Evolutionary conservation across 2,888 invertebrate species (phyloP).

Genomic region (Mimas tiliae): DNA sequence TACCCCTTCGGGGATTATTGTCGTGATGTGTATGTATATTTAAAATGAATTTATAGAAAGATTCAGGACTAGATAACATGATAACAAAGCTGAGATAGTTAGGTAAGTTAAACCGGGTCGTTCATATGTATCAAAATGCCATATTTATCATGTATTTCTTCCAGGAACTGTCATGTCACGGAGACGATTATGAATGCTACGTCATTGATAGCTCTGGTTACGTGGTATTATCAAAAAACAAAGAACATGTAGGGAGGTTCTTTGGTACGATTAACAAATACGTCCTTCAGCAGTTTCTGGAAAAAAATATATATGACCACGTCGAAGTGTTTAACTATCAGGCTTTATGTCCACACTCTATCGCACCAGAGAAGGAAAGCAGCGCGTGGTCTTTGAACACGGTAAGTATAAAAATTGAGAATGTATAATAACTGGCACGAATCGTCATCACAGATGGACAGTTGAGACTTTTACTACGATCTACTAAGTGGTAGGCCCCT

Average conservation of each 20-base stretch:
- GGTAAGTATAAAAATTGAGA: conserved; percentile 47
- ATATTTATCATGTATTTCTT: conserved; percentile 29
- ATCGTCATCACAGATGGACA: no score
- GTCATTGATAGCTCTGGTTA: conserved; percentile 97
- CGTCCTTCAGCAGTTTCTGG: conserved; percentile 90
- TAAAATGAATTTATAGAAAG: no score
- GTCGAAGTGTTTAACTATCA: conserved; percentile 94
- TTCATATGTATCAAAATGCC: no score
- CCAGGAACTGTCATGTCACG: conserved; percentile 73
- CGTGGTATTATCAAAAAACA: conserved; percentile 88
- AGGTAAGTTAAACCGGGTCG: no score
- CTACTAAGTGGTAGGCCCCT: no score
- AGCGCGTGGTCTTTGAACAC: conserved; percentile 61
- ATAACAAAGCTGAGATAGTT: no score
- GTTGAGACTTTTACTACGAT: no score
- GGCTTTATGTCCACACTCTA: conserved; percentile 86
- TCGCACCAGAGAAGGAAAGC: conserved; percentile 45
- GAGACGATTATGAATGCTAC: conserved; percentile 90
- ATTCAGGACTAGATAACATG: no score
- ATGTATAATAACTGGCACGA: no score
- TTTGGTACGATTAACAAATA: conserved; percentile 90
- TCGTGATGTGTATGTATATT: no score
- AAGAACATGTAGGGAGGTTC: conserved; percentile 90
- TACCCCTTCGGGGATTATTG: no score
- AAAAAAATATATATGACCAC: conserved; percentile 88